A percentile compares a stretch with the other conserved stretches of the same genome.
Evolutionary conservation across 2,113 vertebrate species (phyloP).

Genomic region (Numida meleagris): DNA sequence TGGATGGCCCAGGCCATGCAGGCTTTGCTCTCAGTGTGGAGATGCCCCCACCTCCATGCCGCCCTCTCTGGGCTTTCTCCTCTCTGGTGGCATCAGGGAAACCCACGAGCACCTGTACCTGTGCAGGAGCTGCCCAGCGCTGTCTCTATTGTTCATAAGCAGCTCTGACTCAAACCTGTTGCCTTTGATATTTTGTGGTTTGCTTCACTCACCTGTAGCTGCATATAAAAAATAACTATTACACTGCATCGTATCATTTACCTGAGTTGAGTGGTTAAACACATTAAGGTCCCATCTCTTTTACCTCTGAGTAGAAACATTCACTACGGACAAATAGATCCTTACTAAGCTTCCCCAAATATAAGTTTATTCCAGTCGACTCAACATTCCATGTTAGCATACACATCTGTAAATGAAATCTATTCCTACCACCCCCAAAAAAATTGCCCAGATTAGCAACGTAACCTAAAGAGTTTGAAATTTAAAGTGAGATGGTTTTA

Average conservation of each 20-base stretch:
- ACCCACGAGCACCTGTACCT: background rate
- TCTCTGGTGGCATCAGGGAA: background rate
- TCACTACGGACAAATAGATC: background rate
- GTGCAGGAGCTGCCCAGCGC: background rate
- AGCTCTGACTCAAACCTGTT: background rate
- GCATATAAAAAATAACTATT: background rate
- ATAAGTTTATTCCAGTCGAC: background rate
- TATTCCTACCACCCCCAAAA: background rate
- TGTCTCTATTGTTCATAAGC: fast-evolving
- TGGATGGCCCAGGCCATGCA: fast-evolving
- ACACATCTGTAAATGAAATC: background rate
- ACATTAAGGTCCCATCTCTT: background rate
- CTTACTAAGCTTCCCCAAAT: background rate
- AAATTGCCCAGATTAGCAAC: background rate
- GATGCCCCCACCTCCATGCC: background rate
- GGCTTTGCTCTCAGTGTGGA: background rate
- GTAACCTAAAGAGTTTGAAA: background rate
- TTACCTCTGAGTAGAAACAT: background rate
- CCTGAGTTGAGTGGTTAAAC: background rate
- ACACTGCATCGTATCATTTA: background rate
- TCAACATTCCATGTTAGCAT: background rate
- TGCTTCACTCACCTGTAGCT: background rate
- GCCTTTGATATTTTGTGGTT: background rate
- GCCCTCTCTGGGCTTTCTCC: background rate
- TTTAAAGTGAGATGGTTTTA: background rate